Evolutionary conservation across 2,113 vertebrate species (phyloP).

Genomic region (Typhlomys cinereus): DNA sequence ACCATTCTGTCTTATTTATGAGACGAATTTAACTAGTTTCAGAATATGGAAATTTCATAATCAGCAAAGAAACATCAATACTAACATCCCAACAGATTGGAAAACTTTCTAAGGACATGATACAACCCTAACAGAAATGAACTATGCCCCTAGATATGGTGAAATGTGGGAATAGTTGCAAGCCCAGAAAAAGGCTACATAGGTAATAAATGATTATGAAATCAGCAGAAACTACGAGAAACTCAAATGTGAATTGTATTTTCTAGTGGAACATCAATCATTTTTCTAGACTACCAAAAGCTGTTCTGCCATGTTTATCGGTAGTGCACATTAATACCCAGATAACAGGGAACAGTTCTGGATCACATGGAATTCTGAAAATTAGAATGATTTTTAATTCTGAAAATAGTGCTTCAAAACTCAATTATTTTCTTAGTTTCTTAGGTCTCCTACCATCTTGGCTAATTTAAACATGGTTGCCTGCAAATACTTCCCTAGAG

Average conservation of each 20-base stretch:
- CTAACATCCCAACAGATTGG: constrained; percentile 49
- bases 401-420: constrained; percentile 56
- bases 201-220: constrained; percentile 45
- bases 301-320: constrained; percentile 33
- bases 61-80: constrained; percentile 61
- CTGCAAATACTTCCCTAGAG: constrained; percentile 50
- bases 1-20: constrained; percentile 39
- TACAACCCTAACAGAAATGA: constrained; percentile 56
- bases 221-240: constrained; percentile 52
- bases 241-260: constrained; percentile 58
- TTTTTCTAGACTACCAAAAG: constrained; percentile 31
- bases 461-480: constrained; percentile 66
- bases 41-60: constrained; percentile 64
- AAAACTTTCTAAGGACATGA: constrained; percentile 64
- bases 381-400: constrained; percentile 58
- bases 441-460: constrained; percentile 48
- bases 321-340: constrained; percentile 44
- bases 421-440: constrained; percentile 59
- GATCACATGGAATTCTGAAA: constrained; percentile 52
- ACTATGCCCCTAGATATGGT: constrained; percentile 35
- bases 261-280: constrained; percentile 20
- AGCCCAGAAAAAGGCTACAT: constrained; percentile 52
- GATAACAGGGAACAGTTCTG: constrained; percentile 17
- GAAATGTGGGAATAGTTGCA: constrained; percentile 38
- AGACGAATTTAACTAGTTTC: constrained; percentile 65